Evolutionary conservation across 2,797 vertebrate genomes (phyloP).

Genomic region (Masticophis lateralis): DNA sequence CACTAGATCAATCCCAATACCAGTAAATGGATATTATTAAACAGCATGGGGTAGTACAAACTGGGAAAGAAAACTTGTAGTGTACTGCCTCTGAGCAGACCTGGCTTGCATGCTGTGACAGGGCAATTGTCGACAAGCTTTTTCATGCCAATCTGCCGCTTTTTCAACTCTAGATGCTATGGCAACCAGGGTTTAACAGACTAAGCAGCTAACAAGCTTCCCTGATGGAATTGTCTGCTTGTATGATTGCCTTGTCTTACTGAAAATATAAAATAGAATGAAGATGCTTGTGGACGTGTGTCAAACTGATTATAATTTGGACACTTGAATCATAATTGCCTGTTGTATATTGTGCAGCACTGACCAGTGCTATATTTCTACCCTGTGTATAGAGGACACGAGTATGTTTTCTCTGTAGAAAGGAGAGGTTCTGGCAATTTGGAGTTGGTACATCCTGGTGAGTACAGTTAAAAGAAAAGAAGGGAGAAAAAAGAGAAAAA

Average conservation of each 20-base stretch:
- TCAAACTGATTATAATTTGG: slow-evolving; percentile 84
- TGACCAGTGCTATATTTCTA: slow-evolving; percentile 68
- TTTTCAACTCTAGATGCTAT: slow-evolving; percentile 91
- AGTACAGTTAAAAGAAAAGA: slow-evolving; percentile 51
- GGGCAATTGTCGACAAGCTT: slow-evolving; percentile 93
- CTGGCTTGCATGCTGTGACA: slow-evolving; percentile 87
- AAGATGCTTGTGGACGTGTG: slow-evolving; percentile 82
- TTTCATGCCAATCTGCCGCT: slow-evolving; percentile 90
- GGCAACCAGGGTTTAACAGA: slow-evolving; percentile 90
- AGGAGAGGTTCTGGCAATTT: slow-evolving; percentile 62
- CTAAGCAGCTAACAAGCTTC: slow-evolving; percentile 89
- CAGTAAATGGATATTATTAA: slow-evolving; percentile 97
- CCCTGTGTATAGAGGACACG: slow-evolving; percentile 55
- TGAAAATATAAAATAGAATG: slow-evolving; percentile 82
- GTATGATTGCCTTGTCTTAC: slow-evolving; percentile 87
- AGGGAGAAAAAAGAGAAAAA: slow-evolving; percentile 39
- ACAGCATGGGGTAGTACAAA: slow-evolving; percentile 89
- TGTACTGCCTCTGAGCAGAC: slow-evolving; percentile 83
- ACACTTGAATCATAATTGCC: slow-evolving; percentile 82
- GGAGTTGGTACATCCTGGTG: slow-evolving; percentile 64
- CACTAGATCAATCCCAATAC: slow-evolving; percentile 89
- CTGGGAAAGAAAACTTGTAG: slow-evolving; percentile 87
- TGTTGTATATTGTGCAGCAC: slow-evolving; percentile 73
- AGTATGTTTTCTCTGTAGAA: slow-evolving; percentile 66
- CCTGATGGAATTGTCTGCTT: slow-evolving; percentile 87